These are phyloP conservation scores for Coracias cyanogaster DNA, from an alignment of 2,797 vertebrate species.

Conservation along the genomic window DNA sequence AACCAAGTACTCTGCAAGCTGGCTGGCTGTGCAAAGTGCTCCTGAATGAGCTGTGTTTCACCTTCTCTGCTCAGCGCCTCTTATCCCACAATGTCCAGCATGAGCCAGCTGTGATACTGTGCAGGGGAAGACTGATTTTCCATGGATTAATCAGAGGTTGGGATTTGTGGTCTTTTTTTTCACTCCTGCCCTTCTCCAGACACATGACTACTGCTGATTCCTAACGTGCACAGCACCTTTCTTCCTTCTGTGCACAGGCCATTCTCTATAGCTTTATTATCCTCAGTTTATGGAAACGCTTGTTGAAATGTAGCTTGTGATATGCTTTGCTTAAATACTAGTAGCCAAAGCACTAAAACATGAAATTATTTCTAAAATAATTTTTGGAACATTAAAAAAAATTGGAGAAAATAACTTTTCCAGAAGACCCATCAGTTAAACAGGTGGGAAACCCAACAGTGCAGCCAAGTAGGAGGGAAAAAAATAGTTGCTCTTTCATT, in stretches of 20 bases:
- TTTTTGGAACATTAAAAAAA: neutral
- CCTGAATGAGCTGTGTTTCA: neutral
- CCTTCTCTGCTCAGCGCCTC: accelerated
- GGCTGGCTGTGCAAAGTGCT: accelerated
- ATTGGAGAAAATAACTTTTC: neutral
- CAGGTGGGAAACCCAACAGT: neutral
- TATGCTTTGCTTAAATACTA: neutral
- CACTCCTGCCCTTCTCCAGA: neutral
- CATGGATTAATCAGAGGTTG: neutral
- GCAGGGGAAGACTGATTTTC: neutral
- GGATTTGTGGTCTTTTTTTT: neutral
- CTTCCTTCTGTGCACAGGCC: neutral
- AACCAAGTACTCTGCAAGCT: neutral
- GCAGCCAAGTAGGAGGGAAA: neutral
- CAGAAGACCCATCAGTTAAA: neutral
- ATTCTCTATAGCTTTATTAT: neutral
- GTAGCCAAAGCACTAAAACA: neutral
- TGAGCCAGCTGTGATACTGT: neutral
- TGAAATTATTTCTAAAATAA: neutral
- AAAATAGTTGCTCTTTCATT: neutral
- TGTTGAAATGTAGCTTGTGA: neutral
- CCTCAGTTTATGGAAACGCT: neutral
- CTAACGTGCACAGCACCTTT: neutral
- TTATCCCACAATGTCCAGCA: neutral
- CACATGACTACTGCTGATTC: neutral